Conservation (phyloP, 2,797 vertebrate species). For the Myotis planiceps region DNA sequence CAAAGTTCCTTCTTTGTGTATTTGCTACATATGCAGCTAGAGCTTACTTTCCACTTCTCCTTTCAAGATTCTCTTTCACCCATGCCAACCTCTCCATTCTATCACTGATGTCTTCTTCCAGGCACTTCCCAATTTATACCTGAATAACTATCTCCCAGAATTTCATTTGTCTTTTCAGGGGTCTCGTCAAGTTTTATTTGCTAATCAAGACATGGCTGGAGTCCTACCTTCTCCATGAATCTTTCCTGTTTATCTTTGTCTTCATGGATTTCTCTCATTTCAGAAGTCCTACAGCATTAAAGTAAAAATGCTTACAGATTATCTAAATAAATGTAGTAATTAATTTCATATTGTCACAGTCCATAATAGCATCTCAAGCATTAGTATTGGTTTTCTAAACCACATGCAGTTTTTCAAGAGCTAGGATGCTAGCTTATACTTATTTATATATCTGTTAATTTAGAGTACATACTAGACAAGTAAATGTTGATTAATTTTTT, state of each 20-base stretch:
- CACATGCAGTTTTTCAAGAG: not conserved
- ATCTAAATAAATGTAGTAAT: not conserved
- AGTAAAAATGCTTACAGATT: not conserved
- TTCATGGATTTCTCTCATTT: not conserved
- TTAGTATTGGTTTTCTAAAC: not conserved
- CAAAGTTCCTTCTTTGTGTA: not conserved
- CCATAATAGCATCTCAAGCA: not conserved
- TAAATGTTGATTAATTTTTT: not conserved
- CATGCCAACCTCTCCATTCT: not conserved
- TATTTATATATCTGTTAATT: not conserved
- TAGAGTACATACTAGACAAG: not conserved
- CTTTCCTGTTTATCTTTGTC: not conserved
- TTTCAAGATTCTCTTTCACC: not conserved
- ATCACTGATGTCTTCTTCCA: not conserved
- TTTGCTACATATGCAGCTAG: not conserved
- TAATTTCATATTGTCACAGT: not conserved
- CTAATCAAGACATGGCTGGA: not conserved
- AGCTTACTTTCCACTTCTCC: not conserved
- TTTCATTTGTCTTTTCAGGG: not conserved
- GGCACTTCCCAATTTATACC: not conserved
- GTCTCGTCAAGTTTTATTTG: constrained; percentile 8
- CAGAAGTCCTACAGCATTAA: not conserved
- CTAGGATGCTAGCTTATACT: not conserved
- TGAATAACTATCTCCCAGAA: not conserved
- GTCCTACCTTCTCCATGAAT: not conserved